Percentiles rank a stretch among this genome's conserved stretches.
Conservation (phyloP, 2,797 vertebrate genomes). For the Cirrhinus mrigala region DNA sequence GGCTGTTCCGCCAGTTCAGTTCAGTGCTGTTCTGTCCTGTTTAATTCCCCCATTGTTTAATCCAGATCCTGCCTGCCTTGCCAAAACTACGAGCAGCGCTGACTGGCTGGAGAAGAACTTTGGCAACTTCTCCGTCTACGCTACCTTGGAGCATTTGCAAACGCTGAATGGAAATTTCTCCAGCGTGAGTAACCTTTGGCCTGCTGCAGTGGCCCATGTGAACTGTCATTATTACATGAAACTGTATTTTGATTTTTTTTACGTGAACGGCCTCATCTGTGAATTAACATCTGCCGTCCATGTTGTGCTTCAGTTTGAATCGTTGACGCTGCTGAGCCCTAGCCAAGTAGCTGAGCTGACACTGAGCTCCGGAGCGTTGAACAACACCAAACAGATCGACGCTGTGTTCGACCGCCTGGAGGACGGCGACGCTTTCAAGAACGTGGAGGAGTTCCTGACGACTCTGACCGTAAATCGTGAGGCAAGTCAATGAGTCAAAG, state of each 20-base stretch:
- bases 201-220: background rate
- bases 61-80: conserved; percentile 11
- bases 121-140: conserved; percentile 5
- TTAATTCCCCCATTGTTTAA: background rate
- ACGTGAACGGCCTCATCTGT: too few species aligned
- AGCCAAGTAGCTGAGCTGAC: conserved; percentile 49
- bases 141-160: background rate
- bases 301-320: conserved; percentile 46
- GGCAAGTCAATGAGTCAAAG: conserved; percentile 51
- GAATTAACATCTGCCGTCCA: background rate
- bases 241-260: background rate
- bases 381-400: conserved; percentile 46
- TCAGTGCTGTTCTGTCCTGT: background rate
- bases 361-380: conserved; percentile 46
- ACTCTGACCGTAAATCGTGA: conserved; percentile 33
- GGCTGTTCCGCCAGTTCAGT: background rate
- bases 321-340: conserved; percentile 39
- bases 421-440: conserved; percentile 57
- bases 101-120: conserved; percentile 21
- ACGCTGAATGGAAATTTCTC: conserved; percentile 22
- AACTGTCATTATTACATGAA: too few species aligned
- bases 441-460: conserved; percentile 61
- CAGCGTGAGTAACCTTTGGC: background rate
- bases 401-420: conserved; percentile 62
- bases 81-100: background rate